Percentiles rank a stretch among this genome's conserved stretches.
Evolutionary conservation across 2,113 vertebrate species (phyloP).

Genomic region (Vicugna pacos): DNA sequence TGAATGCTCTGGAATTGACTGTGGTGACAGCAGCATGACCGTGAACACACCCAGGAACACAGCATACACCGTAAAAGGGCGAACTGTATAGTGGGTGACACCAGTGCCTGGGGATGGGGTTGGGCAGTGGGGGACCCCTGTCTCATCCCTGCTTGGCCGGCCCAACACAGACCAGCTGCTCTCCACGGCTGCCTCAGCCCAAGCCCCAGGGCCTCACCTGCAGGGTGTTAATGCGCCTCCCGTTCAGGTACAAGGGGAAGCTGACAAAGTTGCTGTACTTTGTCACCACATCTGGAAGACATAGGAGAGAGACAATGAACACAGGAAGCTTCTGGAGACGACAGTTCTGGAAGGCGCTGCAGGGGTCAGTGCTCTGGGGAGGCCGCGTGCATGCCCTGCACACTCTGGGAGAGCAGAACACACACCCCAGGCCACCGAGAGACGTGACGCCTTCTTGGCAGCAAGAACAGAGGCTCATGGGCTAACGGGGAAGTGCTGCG

Average conservation of each 20-base stretch:
- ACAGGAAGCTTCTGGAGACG: not conserved
- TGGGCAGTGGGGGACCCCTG: too few relatives aligned
- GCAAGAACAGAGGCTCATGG: not conserved
- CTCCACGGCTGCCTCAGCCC: not conserved
- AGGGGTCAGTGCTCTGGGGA: not conserved
- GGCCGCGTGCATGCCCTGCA: fast-evolving
- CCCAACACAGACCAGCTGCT: not conserved
- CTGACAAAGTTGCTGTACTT: slow-evolving; percentile 99
- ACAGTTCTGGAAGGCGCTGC: not conserved
- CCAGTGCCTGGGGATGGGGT: too few relatives aligned
- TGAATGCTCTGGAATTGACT: not conserved
- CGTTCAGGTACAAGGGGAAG: slow-evolving; percentile 96
- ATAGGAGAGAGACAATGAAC: slow-evolving; percentile 19
- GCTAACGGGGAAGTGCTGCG: not conserved
- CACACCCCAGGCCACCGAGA: fast-evolving
- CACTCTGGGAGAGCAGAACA: not conserved
- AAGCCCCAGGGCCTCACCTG: slow-evolving; percentile 89
- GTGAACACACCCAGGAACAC: not conserved
- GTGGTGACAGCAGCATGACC: not conserved
- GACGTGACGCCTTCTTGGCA: fast-evolving
- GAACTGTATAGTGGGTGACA: too few relatives aligned
- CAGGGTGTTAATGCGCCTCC: slow-evolving; percentile 93
- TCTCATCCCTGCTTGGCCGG: not conserved
- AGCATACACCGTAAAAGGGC: fast-evolving
- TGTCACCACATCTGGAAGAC: slow-evolving; percentile 93